phyloP scores from a whole-genome alignment of 2,113 vertebrate species.

The Prunella fulvescens region DNA sequence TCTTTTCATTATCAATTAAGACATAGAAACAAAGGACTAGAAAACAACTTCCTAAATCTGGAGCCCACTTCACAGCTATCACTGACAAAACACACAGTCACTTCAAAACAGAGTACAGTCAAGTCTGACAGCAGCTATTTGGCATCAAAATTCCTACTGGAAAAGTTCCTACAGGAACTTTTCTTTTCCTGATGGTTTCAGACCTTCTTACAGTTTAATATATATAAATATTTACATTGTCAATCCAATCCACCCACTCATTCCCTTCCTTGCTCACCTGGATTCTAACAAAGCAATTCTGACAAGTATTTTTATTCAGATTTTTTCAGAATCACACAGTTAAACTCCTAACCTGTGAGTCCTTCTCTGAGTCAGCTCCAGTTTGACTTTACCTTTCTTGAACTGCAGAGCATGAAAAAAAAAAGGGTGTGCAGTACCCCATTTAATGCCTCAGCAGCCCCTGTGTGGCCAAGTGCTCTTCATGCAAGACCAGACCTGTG shows the following conservation, averaged over 20 bases:
- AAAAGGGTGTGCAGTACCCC: fast-evolving
- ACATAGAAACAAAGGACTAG: background rate
- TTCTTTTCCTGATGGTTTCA: background rate
- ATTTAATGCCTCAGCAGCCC: background rate
- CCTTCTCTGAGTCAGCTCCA: background rate
- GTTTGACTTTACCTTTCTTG: background rate
- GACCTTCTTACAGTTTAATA: background rate
- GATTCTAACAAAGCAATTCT: background rate
- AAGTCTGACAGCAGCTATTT: background rate
- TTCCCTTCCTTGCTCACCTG: background rate
- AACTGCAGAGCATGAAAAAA: background rate
- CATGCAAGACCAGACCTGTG: background rate
- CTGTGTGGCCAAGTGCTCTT: background rate
- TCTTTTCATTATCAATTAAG: background rate
- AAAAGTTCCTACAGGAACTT: background rate
- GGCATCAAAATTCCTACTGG: background rate
- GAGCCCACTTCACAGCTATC: background rate
- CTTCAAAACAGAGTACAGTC: background rate
- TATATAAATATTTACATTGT: background rate
- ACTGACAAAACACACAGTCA: background rate
- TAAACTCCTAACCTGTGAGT: background rate
- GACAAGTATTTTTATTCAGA: background rate
- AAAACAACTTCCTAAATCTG: background rate
- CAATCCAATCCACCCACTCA: background rate
- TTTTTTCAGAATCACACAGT: background rate